phyloP scores from a whole-genome alignment of 2,888 invertebrate species.

The Aphodius granarius region DNA sequence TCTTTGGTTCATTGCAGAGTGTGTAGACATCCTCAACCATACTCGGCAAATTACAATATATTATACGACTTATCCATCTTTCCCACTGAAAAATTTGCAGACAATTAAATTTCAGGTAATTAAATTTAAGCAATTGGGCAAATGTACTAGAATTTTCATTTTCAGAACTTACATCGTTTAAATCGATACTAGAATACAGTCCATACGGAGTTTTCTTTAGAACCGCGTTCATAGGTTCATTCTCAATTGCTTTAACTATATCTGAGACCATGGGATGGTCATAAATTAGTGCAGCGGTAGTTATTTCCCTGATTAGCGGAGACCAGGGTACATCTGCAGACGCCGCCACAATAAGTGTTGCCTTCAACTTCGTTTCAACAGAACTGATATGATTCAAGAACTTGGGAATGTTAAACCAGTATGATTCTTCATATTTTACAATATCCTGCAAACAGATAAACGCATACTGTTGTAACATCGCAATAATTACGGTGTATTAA shows the following conservation, averaged over 20 bases:
- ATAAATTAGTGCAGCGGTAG: conserved; percentile 36
- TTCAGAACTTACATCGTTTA: conserved; percentile 42
- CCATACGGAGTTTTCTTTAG: conserved; percentile 54
- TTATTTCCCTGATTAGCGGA: conserved; percentile 40
- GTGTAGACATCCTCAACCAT: conserved; percentile 50
- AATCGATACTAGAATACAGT: conserved; percentile 41
- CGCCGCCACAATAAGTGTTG: conserved; percentile 39
- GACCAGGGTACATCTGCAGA: conserved; percentile 45
- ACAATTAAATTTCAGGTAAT: neutral
- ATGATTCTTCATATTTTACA: conserved; percentile 39
- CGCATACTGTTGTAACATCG: neutral
- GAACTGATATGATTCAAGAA: conserved; percentile 42
- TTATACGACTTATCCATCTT: conserved; percentile 35
- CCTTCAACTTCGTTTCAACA: conserved; percentile 38
- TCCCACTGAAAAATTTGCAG: neutral
- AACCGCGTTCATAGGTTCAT: conserved; percentile 52
- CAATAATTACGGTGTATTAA: neutral
- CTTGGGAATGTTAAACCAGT: conserved; percentile 39
- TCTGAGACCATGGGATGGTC: conserved; percentile 47
- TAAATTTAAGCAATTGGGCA: neutral
- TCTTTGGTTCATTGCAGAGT: conserved; percentile 36
- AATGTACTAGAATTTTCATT: neutral
- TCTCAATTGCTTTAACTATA: conserved; percentile 49
- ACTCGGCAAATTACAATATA: conserved; percentile 46
- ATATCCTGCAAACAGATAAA: conserved; percentile 34